A percentile compares a stretch with the other conserved stretches of the same genome.
Conservation (phyloP, 2,888 invertebrate genomes). For the Uropetala carovei region DNA sequence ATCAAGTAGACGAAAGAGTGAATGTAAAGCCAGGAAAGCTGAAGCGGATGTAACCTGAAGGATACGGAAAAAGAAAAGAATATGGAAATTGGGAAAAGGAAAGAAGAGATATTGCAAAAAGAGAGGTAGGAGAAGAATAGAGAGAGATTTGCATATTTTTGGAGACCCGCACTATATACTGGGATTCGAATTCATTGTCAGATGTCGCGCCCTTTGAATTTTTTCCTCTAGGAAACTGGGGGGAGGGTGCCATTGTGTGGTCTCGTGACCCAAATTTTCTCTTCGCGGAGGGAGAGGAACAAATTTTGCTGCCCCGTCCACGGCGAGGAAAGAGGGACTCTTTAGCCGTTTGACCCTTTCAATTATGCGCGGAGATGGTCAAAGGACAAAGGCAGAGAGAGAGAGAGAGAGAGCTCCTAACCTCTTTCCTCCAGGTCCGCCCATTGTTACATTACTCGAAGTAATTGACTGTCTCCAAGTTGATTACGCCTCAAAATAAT, state of each 20-base stretch:
- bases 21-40: background rate
- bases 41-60: background rate
- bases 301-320: background rate
- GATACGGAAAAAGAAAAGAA: background rate
- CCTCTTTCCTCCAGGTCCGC: background rate
- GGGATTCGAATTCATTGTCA: slow-evolving; percentile 20
- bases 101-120: background rate
- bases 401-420: background rate
- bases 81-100: background rate
- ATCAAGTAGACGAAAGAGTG: no score
- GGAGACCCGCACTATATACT: background rate
- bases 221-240: background rate
- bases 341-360: slow-evolving; percentile 16
- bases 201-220: background rate
- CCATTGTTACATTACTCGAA: background rate
- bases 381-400: background rate
- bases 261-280: slow-evolving; percentile 25
- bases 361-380: background rate
- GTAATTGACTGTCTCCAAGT: background rate
- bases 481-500: background rate
- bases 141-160: background rate
- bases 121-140: background rate
- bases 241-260: background rate
- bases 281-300: background rate
- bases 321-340: background rate